These are phyloP conservation scores for Dryadula phaetusa DNA, from an alignment of 2,888 invertebrate species.

Conservation along the genomic window DNA sequence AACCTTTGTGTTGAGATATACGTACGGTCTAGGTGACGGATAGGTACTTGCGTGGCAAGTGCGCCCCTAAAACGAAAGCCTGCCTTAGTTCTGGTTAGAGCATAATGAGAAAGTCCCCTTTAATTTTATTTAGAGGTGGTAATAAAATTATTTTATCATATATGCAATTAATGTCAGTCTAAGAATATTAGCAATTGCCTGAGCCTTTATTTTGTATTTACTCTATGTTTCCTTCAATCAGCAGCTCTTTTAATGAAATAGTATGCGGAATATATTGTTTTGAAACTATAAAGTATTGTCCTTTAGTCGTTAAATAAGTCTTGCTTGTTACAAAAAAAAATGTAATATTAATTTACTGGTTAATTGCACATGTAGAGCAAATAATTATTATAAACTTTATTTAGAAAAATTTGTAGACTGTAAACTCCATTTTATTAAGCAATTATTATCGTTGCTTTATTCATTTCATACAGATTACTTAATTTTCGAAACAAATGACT, in stretches of 20 bases:
- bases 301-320: neutral
- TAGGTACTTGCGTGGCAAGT: neutral
- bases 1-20: conserved; percentile 11
- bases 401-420: neutral
- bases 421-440: neutral
- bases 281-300: neutral
- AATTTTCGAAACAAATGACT: conserved; percentile 24
- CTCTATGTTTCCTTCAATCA: neutral
- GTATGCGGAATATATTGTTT: neutral
- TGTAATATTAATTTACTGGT: neutral
- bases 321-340: conserved; percentile 6
- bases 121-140: no score
- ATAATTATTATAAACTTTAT: neutral
- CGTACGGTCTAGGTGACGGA: neutral
- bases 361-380: neutral
- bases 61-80: neutral
- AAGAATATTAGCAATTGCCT: neutral
- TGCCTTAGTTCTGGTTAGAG: neutral
- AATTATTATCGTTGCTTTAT: conserved; percentile 2
- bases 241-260: neutral
- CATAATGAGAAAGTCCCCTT: no score
- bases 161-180: no score
- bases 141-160: no score
- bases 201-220: neutral
- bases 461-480: neutral